Evolutionary conservation across 2,888 invertebrate species (phyloP).

Genomic region (Hydropsyche betteni): DNA sequence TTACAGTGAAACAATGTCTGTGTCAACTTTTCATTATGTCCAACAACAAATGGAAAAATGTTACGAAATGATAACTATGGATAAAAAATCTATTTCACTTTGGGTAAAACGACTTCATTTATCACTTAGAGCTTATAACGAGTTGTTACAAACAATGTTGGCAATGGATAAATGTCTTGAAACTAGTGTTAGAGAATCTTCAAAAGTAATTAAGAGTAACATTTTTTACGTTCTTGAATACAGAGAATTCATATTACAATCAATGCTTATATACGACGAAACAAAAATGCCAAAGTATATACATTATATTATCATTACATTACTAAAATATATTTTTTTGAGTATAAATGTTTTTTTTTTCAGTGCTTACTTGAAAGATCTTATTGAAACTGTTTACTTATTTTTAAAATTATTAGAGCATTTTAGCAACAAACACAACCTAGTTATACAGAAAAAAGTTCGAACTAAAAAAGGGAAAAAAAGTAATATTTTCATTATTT

Average conservation of each 20-base stretch:
- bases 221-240: conserved; percentile 95
- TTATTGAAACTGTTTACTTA: conserved; percentile 88
- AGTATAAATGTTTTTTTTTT: conserved; percentile 52
- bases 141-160: conserved; percentile 83
- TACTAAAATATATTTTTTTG: too few relatives aligned
- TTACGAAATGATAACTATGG: conserved; percentile 82
- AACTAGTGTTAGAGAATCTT: conserved; percentile 76
- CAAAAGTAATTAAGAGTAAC: conserved; percentile 88
- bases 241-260: conserved; percentile 84
- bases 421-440: conserved; percentile 70
- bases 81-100: conserved; percentile 82
- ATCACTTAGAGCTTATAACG: conserved; percentile 81
- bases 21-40: conserved; percentile 91
- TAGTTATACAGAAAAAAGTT: conserved; percentile 77
- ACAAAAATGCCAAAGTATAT: conserved; percentile 84
- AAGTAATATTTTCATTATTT: conserved; percentile 54
- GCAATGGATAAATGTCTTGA: conserved; percentile 83
- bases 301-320: not conserved
- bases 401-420: conserved; percentile 90
- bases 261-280: conserved; percentile 85
- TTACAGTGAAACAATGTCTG: conserved; percentile 90
- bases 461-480: conserved; percentile 61
- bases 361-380: conserved; percentile 84
- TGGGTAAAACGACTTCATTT: conserved; percentile 91
- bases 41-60: conserved; percentile 91